Conservation (phyloP, 2,113 vertebrate genomes). For the Tenrec ecaudatus region DNA sequence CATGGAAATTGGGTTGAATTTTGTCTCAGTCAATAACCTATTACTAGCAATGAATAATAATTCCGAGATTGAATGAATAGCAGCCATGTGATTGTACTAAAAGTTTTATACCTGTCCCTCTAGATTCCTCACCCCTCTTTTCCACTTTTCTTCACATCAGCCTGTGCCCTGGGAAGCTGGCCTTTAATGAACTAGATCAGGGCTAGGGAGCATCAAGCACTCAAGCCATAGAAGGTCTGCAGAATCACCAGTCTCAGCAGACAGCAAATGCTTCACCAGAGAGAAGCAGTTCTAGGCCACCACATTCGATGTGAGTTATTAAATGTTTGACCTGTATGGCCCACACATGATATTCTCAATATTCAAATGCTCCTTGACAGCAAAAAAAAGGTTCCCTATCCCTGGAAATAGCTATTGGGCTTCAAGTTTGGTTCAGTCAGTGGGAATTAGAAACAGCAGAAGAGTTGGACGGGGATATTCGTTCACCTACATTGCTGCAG, state of each 20-base stretch:
- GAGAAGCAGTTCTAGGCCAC: too few relatives aligned
- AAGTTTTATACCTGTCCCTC: neutral
- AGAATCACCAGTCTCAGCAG: too few relatives aligned
- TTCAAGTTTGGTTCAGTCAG: neutral
- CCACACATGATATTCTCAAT: too few relatives aligned
- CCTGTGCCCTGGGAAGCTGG: neutral
- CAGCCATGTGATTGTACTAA: neutral
- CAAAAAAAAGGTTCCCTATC: too few relatives aligned
- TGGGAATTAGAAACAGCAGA: neutral
- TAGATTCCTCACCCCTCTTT: neutral
- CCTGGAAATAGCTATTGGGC: neutral
- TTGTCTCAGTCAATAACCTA: neutral
- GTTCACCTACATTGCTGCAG: neutral
- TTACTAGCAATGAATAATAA: neutral
- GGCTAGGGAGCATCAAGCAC: too few relatives aligned
- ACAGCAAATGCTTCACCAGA: too few relatives aligned
- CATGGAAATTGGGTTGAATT: too few relatives aligned
- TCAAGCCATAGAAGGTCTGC: too few relatives aligned
- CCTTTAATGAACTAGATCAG: neutral
- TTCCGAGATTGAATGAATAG: neutral
- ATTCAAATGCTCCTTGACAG: too few relatives aligned
- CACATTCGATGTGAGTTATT: too few relatives aligned
- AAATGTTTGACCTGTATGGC: too few relatives aligned
- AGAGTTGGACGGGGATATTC: neutral
- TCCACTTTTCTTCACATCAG: neutral